Percentiles rank a stretch among this genome's conserved stretches.
These are phyloP conservation scores for Pristis pectinata DNA, from an alignment of 2,797 vertebrate species.

Conservation along the genomic window DNA sequence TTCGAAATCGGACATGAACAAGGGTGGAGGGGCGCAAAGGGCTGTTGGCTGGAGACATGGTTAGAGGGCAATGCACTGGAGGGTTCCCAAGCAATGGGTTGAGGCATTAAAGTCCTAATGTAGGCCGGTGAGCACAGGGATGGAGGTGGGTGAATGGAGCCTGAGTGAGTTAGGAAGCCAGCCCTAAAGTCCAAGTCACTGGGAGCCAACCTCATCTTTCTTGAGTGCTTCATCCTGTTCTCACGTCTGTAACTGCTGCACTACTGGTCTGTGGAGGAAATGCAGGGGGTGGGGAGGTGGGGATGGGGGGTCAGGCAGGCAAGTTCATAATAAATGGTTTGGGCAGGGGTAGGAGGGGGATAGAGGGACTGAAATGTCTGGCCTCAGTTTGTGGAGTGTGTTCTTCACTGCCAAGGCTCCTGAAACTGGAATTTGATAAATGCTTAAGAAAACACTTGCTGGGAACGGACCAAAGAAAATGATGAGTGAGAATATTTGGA, in stretches of 20 bases:
- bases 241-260: neutral
- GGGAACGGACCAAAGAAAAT: neutral
- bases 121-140: too few species aligned
- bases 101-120: neutral
- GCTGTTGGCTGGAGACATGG: neutral
- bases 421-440: too few species aligned
- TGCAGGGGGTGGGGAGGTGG: neutral
- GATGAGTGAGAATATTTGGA: neutral
- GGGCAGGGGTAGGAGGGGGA: too few species aligned
- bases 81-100: neutral
- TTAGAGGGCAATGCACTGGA: neutral
- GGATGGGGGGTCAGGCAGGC: neutral
- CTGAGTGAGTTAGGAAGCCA: neutral
- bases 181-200: neutral
- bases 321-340: neutral
- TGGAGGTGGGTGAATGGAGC: neutral
- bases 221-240: neutral
- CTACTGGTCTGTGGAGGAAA: neutral
- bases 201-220: neutral
- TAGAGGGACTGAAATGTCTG: neutral
- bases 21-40: neutral
- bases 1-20: neutral
- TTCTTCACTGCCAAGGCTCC: neutral
- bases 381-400: neutral
- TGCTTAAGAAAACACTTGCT: neutral